Base-by-base conservation (phyloP, 2,113 vertebrate species). In the Carlito syrichta region DNA sequence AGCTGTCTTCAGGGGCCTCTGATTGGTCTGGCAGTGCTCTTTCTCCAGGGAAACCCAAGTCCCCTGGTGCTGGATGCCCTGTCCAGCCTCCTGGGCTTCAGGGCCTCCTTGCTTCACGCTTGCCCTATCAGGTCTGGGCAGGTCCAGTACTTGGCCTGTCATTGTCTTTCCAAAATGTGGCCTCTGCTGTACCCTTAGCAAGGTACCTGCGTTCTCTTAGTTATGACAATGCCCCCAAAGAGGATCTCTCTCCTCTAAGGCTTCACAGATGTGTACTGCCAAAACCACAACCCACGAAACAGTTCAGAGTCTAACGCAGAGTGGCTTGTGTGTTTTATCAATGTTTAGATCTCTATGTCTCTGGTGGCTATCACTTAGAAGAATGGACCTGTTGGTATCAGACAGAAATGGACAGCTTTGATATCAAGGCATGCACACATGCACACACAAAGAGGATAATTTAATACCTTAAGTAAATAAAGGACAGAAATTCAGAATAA, bases 241-340 rank as follows among this genome's bases (percentile, higher is more conserved):
- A 38, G 82, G 48, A 2, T 77, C 40, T 48, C 38, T 60, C 83
- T 38, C 5, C 48, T 62, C 50, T 74, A 43, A 89, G 74, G 25
- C 60, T 56, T 86, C 58, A 66, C 40, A 22, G 60, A 45, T 40
- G 43, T 32, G 13, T 60, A 84, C 68, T 69, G 60, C 56, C 68
- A 74, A 69, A 85, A 48, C 58, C 27, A 13, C 20, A 82, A 82
- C 22, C 27, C 71, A 73, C 68, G 20, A 62, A 62, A 54, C 11
- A 45, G 10, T 52, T 30, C 62, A n/a, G n/a, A 63, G 45, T 35
- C 84, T 93, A 66, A 88, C 40, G 60, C 43, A 81, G 35, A 27
- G 40, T 89, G 83, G 16, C 27, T 92, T 38, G 35, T 30, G 84
- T 93, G 50, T 56, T 95, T 96, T 73, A 82, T 69, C 48, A n/a